These are phyloP conservation scores for Stenichneumon culpator DNA, from an alignment of 2,888 invertebrate species.

Conservation along the genomic window DNA sequence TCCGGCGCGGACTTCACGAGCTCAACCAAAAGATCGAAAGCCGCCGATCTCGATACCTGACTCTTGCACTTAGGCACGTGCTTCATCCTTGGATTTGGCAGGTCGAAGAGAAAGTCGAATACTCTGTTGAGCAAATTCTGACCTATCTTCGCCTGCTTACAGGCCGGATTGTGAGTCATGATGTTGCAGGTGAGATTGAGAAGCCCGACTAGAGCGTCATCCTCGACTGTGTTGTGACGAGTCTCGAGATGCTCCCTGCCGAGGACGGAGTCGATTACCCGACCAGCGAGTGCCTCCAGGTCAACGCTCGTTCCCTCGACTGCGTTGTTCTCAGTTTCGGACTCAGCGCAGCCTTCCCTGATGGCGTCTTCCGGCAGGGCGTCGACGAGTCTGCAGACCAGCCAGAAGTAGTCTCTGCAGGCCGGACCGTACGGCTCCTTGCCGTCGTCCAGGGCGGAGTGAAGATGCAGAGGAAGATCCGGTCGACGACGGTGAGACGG, in stretches of 20 bases:
- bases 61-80: slow-evolving; percentile 98
- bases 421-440: slow-evolving; percentile 98
- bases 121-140: slow-evolving; percentile 90
- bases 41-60: slow-evolving; percentile 94
- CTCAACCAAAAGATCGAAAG: slow-evolving; percentile 96
- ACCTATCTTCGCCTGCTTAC: slow-evolving; percentile 93
- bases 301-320: slow-evolving; percentile 87
- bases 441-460: slow-evolving; percentile 91
- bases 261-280: slow-evolving; percentile 91
- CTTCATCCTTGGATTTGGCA: slow-evolving; percentile 94
- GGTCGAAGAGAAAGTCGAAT: slow-evolving; percentile 95
- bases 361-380: slow-evolving; percentile 93
- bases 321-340: slow-evolving; percentile 70
- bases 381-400: slow-evolving; percentile 95
- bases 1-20: slow-evolving; percentile 93
- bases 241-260: slow-evolving; percentile 94
- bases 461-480: slow-evolving; percentile 85
- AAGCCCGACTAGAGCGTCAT: slow-evolving; percentile 96
- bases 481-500: slow-evolving; percentile 84
- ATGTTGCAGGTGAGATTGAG: slow-evolving; percentile 95
- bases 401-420: slow-evolving; percentile 97
- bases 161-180: slow-evolving; percentile 95
- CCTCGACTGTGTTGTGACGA: slow-evolving; percentile 92
- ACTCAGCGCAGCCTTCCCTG: slow-evolving; percentile 87
- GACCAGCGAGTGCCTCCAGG: slow-evolving; percentile 91